Base-by-base conservation (phyloP, 2,888 invertebrate genomes). In the Dysmachus trigonus region DNA sequence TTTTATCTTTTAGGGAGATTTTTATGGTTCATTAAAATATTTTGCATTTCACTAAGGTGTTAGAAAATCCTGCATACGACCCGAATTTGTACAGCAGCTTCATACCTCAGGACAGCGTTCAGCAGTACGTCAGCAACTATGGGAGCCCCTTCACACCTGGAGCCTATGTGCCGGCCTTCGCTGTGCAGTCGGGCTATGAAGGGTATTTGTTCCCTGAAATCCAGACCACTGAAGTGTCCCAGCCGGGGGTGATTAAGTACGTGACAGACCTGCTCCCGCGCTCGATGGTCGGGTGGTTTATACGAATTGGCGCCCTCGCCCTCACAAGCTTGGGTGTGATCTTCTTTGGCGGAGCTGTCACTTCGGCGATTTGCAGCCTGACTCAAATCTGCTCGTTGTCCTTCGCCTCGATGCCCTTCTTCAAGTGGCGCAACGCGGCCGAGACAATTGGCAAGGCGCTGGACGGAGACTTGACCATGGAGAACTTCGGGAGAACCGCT, bases 321-420 rank as follows among this genome's bases (percentile, higher is more conserved):
- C 72, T 93, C 6, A 93, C 93, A 13, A 92, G 92, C 6, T 89
- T 93, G 18, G 90, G 90, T 2, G 90, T 94, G 5, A 89, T 94
- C 4, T 86, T 94, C 5, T 90, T 94, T 82, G 94, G 94, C 3
- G 92, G 93, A 10, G 90, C 93, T 30, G 91, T 94, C 30, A 93
- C 93, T 0, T 93, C 93, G 1, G 91, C 93, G 1, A 89, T 95
- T 0, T 95, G 95, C 89, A 93, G 93, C 5, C 90, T 94, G 4
- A 94, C 94, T 0, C 93, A 94, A 1, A 88, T 95, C 83, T 95
- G 95, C 88, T 92, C 93, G 13, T 93, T 94, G 85, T 92, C 92
- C 3, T 90, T 89, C 77, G 90, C 89, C 15, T 90, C 91, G n/a
- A 88, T 91, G 0, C 89, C 90, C 10, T 90, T 91, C 41, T 87